Evolutionary conservation across 2,113 vertebrate genomes (phyloP), one percentile per base, ranked within the genome.

Genomic region (Oncorhynchus mykiss): DNA sequence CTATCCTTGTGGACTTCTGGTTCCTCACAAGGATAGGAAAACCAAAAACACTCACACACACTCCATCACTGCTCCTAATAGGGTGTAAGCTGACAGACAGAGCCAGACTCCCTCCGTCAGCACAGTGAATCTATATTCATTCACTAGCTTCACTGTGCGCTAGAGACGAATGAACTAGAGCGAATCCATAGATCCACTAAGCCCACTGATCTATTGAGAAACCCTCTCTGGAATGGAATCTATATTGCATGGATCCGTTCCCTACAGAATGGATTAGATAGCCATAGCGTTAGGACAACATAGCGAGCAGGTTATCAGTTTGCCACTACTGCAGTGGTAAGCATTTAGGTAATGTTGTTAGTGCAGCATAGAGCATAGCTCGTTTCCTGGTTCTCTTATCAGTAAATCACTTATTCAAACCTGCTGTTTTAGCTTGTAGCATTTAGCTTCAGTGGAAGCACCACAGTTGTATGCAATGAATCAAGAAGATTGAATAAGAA

Each of bases 61-160:
- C 69, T 87, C 85, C 80, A 89, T 87, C 84, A 86, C 75, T 80
- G 85, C 72, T 85, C 85, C 79, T 88, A 86, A 88, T 84, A 82
- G 78, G 83, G 74, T 67, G 51, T 11, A 62, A 80, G 79, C 84
- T 85, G 87, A 88, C 82, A 78, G 79, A 82, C 74, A 77, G 79
- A 82, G 76, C 77, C 77, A 73, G 78, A 75, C 71, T 2, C 67
- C 74, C 78, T 80, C 80, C 78, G 75, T 83, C 84, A 87, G 85
- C 80, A 86, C 59, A 84, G 71, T 77, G 76, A 83, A 89, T 91
- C 88, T 87, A 91, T 90, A 91, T 86, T 88, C 88, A 79, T 84
- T 85, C 86, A 86, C 51, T 67, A 74, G 74, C 84, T 77, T 72
- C 82, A 39, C 72, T 70, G 45, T 83, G 68, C 79, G 79, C 85